Evolutionary conservation across 1,140 invertebrate species (phyloP).

Genomic region (Bombus balteatus): DNA sequence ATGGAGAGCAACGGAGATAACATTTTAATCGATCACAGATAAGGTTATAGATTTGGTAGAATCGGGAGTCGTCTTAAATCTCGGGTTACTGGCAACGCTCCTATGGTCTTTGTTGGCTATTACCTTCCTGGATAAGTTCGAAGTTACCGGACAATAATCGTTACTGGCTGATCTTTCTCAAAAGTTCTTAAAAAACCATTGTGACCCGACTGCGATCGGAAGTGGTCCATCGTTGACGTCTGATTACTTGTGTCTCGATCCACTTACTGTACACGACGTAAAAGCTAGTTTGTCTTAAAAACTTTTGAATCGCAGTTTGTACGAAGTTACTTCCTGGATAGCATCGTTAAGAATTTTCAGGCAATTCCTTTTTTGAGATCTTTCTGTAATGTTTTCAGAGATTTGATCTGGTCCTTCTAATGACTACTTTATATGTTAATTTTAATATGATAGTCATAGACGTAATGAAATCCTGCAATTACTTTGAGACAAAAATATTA

Average conservation of each 20-base stretch:
- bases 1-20: constrained; percentile 44
- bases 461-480: neutral
- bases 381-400: neutral
- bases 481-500: neutral
- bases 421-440: neutral
- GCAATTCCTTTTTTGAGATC: neutral
- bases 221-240: neutral
- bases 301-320: no score
- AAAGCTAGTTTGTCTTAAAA: no score
- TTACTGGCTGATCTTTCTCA: constrained; percentile 73
- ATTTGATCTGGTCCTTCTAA: no score
- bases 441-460: neutral
- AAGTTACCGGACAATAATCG: constrained; percentile 73
- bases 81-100: constrained; percentile 65
- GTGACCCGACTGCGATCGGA: constrained; percentile 2
- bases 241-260: constrained; percentile 8
- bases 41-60: constrained; percentile 31
- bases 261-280: neutral
- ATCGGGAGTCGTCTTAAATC: constrained; percentile 59
- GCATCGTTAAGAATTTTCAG: neutral
- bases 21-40: constrained; percentile 71
- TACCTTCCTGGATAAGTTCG: constrained; percentile 69
- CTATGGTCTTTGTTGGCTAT: constrained; percentile 74
- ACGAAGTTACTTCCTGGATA: neutral
- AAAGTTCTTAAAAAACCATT: constrained; percentile 72